Base-by-base conservation (phyloP, 2,888 invertebrate genomes). In the Cerastis leucographa region DNA sequence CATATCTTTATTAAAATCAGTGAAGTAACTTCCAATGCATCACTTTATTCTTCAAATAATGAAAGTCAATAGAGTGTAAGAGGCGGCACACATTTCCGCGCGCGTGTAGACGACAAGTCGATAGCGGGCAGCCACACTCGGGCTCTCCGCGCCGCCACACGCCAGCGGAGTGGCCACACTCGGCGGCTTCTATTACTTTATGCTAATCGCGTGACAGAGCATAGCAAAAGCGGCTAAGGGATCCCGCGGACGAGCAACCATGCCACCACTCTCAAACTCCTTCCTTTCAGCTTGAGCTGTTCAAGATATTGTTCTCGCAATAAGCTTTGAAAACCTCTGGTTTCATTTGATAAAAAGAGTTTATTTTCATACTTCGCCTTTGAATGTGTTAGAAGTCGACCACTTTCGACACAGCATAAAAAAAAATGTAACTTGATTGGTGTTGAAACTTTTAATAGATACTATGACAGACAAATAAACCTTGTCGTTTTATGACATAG, bases 181-280 rank as follows among this genome's bases (percentile, higher is more conserved):
- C 64, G 42, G n/a, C 42, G n/a, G 70, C 79, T 42, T 66, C 76
- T 83, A 87, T 87, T 85, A 87, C 83, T 87, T 75, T 87, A 85
- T 85, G 85, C 71, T 82, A 87, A 85, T 85, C 65, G 68, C 35
- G 66, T 35, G 66, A 67, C 56, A 12, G 61, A 46, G n/a, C 64
- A 40, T 46, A 9, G 12, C 72, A 66, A 54, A 66, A 0, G 44
- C 17, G 44, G 35, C 35, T 29, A n/a, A 74, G 84, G 64, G 68
- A 54, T 17, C 56, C 68, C 54, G 35, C 66, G 40, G 40, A 67
- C 59, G 73, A 44, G 35, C 85, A 51, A 71, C 68, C 2, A 17
- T 0, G 4, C 17, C 66, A 46, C 42, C 40, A 59, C 19, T 40
- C 49, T 46, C 25, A 9, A 42, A 42, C 14, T 25, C 29, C 59